Percentiles rank a stretch among this genome's conserved stretches.
phyloP scores from a whole-genome alignment of 2,888 invertebrate species.

The Acronicta aceris region DNA sequence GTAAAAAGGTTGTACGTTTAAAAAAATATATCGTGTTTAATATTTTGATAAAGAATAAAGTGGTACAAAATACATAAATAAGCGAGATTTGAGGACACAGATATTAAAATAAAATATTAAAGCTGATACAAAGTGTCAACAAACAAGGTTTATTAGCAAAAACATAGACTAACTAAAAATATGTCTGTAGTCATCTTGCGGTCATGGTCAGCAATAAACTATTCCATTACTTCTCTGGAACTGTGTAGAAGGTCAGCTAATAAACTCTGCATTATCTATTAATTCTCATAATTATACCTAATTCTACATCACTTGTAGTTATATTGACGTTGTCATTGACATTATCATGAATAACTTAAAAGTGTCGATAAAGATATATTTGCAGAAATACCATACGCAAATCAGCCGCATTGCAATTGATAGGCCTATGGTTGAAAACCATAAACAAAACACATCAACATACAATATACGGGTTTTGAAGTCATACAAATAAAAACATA shows the following conservation, averaged over 20 bases:
- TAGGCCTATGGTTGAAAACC: no score
- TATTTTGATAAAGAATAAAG: not conserved
- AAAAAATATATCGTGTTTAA: no score
- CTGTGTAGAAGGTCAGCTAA: not conserved
- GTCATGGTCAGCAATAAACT: slow-evolving; percentile 1
- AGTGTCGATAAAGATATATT: no score
- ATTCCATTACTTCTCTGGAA: slow-evolving; percentile 3
- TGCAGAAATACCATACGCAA: no score
- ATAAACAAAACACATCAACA: no score
- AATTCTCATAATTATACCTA: no score
- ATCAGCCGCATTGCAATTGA: no score
- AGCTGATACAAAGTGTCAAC: slow-evolving; percentile 11
- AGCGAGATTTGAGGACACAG: not conserved
- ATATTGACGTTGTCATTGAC: not conserved
- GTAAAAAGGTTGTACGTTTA: no score
- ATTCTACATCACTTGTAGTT: no score
- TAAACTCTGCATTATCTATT: no score
- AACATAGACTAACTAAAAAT: slow-evolving; percentile 9
- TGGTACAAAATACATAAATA: slow-evolving; percentile 2
- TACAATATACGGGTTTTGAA: not conserved
- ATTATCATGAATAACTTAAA: no score
- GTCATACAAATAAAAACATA: slow-evolving; percentile 30
- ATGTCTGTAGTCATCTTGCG: slow-evolving; percentile 17
- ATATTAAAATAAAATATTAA: not conserved
- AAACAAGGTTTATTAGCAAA: slow-evolving; percentile 4